A percentile compares a stretch with the other conserved stretches of the same genome.
Conservation (phyloP, 2,888 invertebrate species). For the Dasysyrphus tricinctus region DNA sequence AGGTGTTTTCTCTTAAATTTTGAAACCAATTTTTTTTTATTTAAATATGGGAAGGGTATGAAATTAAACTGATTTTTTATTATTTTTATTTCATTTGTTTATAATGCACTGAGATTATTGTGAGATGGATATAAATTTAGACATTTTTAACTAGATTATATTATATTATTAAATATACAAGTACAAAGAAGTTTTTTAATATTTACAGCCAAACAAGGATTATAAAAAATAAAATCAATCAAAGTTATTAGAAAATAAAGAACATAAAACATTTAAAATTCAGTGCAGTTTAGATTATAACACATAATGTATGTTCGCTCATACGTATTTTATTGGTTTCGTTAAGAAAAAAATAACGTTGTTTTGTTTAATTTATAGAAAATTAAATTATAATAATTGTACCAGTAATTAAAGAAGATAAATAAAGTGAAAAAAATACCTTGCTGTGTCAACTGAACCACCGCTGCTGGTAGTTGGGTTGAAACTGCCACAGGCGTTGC, state of each 20-base stretch:
- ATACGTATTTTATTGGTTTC: slow-evolving; percentile 64
- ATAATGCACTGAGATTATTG: slow-evolving; percentile 69
- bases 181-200: slow-evolving; percentile 61
- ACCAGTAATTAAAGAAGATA: background rate
- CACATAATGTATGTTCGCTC: slow-evolving; percentile 46
- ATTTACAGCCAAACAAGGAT: slow-evolving; percentile 69
- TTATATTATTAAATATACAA: slow-evolving; percentile 33
- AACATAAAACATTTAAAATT: slow-evolving; percentile 67
- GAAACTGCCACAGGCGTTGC: slow-evolving; percentile 86
- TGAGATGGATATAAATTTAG: slow-evolving; percentile 50
- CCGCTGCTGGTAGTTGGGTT: slow-evolving; percentile 86
- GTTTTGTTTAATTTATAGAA: slow-evolving; percentile 25
- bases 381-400: slow-evolving; percentile 49
- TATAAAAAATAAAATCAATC: slow-evolving; percentile 29
- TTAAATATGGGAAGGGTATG: slow-evolving; percentile 38
- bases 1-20: slow-evolving; percentile 44
- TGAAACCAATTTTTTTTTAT: slow-evolving; percentile 66
- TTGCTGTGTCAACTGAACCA: slow-evolving; percentile 86
- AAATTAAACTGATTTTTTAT: slow-evolving; percentile 56
- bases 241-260: slow-evolving; percentile 24
- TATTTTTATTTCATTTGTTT: slow-evolving; percentile 31
- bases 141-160: slow-evolving; percentile 62
- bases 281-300: slow-evolving; percentile 65
- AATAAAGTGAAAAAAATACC: slow-evolving; percentile 81
- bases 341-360: slow-evolving; percentile 35